Evolutionary conservation across 2,888 invertebrate genomes (phyloP).

Genomic region (Polymixis flavicincta): DNA sequence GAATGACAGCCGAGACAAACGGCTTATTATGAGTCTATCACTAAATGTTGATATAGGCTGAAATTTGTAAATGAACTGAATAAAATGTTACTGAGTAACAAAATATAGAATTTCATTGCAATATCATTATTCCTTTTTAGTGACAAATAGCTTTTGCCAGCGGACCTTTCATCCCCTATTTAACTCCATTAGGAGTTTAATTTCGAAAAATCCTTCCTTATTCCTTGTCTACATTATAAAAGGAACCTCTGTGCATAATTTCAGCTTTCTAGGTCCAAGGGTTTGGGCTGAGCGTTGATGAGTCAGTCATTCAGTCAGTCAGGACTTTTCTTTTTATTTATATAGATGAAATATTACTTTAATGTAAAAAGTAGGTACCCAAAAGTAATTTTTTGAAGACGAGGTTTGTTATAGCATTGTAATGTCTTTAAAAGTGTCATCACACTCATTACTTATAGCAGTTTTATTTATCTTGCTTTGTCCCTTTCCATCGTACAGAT

Average conservation of each 20-base stretch:
- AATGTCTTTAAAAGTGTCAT: background rate
- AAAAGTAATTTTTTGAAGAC: background rate
- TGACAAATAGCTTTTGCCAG: too few species aligned
- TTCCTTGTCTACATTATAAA: too few species aligned
- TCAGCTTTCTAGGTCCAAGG: too few species aligned
- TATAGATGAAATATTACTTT: background rate
- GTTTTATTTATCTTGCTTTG: background rate
- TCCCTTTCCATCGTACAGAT: background rate
- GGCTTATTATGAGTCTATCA: too few species aligned
- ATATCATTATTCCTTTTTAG: background rate
- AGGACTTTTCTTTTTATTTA: too few species aligned
- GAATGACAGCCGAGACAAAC: too few species aligned
- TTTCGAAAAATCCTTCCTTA: too few species aligned
- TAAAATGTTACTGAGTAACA: background rate
- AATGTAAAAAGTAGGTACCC: background rate
- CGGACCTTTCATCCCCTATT: too few species aligned
- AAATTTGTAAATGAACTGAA: background rate
- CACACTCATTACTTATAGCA: background rate
- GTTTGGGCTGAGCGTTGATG: too few species aligned
- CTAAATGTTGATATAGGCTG: background rate
- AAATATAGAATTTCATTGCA: constrained; percentile 3
- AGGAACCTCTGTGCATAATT: too few species aligned
- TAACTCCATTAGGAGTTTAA: too few species aligned
- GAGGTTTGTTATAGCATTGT: background rate
- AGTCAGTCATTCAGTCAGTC: too few species aligned